Conservation (phyloP, 1,140 invertebrate genomes). For the Bombus terrestris region DNA sequence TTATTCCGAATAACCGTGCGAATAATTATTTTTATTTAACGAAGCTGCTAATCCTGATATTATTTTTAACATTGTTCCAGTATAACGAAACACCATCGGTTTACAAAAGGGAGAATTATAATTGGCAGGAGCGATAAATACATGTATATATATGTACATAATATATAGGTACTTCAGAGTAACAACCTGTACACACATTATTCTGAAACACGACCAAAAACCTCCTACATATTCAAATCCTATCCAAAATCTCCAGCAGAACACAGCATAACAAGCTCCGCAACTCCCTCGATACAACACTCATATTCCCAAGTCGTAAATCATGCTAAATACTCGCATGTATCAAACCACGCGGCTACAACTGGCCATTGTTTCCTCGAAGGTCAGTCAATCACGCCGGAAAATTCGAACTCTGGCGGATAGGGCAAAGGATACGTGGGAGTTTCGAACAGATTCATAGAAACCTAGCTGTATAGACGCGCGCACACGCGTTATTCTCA, state of each 20-base stretch:
- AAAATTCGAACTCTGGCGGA: slow-evolving; percentile 4
- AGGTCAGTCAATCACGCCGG: background rate
- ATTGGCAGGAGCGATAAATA: no score
- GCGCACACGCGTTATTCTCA: background rate
- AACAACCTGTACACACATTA: background rate
- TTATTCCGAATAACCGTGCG: background rate
- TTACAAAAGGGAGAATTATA: no score
- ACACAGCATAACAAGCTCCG: background rate
- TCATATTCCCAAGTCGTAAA: background rate
- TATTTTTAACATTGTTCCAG: background rate
- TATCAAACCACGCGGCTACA: background rate
- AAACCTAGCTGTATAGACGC: no score
- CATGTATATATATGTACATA: no score
- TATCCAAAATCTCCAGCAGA: background rate
- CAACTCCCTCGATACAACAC: background rate
- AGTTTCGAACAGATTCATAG: background rate
- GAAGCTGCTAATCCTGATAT: background rate
- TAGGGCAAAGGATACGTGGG: background rate
- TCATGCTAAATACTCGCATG: slow-evolving; percentile 4
- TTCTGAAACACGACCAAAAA: background rate
- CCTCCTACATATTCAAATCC: background rate
- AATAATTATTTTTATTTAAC: background rate
- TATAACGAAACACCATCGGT: background rate
- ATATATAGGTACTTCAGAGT: no score
- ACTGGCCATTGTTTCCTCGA: background rate